phyloP scores from a whole-genome alignment of 1,140 invertebrate genomes.

The Elysia chlorotica region DNA sequence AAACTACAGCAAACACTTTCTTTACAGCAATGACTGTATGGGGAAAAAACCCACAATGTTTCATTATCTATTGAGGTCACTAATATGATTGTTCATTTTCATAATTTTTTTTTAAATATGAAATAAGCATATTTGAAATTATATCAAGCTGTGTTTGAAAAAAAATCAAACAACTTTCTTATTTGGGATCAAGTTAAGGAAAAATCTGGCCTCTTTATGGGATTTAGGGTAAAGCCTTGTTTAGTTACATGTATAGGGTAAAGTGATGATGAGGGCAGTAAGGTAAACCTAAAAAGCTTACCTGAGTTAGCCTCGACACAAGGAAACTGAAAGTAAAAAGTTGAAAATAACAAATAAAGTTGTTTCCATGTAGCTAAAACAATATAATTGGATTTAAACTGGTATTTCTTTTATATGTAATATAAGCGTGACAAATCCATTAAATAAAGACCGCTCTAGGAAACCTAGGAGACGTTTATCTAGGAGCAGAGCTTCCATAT shows the following conservation, averaged over 20 bases:
- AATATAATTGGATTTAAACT: background rate
- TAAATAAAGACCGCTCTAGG: too few species aligned
- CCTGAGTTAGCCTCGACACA: conserved; percentile 37
- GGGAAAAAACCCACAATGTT: background rate
- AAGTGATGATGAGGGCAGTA: background rate
- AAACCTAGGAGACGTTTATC: too few species aligned
- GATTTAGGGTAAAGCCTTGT: background rate
- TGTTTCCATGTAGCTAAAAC: background rate
- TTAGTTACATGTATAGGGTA: background rate
- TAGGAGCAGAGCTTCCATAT: too few species aligned
- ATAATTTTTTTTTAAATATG: background rate
- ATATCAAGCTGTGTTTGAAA: background rate
- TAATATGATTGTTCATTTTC: too few species aligned
- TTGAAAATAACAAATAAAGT: background rate
- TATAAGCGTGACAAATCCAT: too few species aligned
- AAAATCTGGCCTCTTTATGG: background rate
- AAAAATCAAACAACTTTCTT: background rate
- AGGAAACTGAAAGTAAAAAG: conserved; percentile 39
- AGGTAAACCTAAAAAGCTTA: conserved; percentile 17
- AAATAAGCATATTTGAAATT: background rate
- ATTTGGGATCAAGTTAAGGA: background rate
- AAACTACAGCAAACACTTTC: too few species aligned
- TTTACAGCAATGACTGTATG: background rate
- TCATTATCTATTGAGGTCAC: too few species aligned
- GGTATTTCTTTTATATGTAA: too few species aligned